Evolutionary conservation across 2,113 vertebrate genomes (phyloP).

Genomic region (Ictalurus punctatus): DNA sequence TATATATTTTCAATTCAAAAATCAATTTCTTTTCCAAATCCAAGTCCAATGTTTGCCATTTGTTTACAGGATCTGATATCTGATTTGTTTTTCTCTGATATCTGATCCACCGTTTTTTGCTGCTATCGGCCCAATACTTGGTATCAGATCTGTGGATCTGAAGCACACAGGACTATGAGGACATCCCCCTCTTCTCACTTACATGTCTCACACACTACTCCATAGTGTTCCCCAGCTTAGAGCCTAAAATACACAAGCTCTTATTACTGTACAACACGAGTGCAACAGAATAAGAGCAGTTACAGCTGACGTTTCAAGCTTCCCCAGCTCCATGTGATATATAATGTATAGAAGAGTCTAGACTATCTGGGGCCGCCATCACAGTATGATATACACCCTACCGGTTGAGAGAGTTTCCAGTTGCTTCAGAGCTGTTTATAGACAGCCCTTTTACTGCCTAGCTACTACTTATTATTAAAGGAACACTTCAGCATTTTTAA

Average conservation of each 20-base stretch:
- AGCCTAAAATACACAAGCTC: slow-evolving; percentile 21
- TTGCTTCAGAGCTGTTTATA: neutral
- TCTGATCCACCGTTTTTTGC: neutral
- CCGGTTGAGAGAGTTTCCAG: neutral
- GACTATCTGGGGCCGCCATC: neutral
- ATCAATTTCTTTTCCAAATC: neutral
- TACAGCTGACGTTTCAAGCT: neutral
- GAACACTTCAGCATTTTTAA: neutral
- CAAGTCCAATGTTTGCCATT: neutral
- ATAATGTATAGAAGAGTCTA: neutral
- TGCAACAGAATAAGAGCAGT: slow-evolving; percentile 2
- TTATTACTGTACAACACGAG: neutral
- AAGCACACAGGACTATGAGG: neutral
- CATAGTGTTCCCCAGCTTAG: neutral
- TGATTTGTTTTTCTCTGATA: neutral
- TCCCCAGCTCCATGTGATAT: neutral
- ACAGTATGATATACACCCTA: neutral
- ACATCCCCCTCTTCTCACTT: slow-evolving; percentile 16
- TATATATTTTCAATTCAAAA: neutral
- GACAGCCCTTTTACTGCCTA: slow-evolving; percentile 9
- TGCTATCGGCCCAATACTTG: neutral
- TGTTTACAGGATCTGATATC: neutral
- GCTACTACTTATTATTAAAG: slow-evolving; percentile 4
- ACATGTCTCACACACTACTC: slow-evolving; percentile 10
- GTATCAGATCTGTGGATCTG: neutral